Evolutionary conservation across 2,797 vertebrate species (phyloP), one percentile per base, ranked within the genome.

Genomic region (Phrynocephalus forsythii): DNA sequence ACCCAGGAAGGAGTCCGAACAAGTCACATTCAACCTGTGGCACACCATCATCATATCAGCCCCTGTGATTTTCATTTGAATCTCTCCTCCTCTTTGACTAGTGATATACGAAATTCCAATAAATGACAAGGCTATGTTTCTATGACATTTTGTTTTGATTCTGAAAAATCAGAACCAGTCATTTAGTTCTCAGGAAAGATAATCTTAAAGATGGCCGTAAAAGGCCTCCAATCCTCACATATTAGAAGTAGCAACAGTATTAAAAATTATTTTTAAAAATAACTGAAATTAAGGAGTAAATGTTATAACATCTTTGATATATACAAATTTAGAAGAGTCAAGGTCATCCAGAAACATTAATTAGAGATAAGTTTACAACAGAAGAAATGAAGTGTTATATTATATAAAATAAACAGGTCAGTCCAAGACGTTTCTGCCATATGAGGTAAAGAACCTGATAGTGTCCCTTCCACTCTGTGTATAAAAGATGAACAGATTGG

Each of bases 121-220:
- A 15, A 81, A 73, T 50, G 33, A 50, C 48, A 60, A n/a, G 22
- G n/a, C 24, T 89, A 82, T 44, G 84, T 18, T 69, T 76, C 63
- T 50, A 6, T 9, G 15, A 56, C 38, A 66, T 77, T 26, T 52
- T 83, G 72, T 91, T 91, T 18, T 16, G 67, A 6, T 75, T 67
- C 75, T 13, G 83, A 90, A 88, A 71, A 83, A 69, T 76, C 26
- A 90, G 89, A 63, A 87, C 87, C 90, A 88, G 68, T 90, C 56
- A 86, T 52, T 52, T 52, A 52, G 8, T 11, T 52, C 52, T 6
- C 11, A 52, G 52, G 52, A 1, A 52, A 52, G 52, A 52, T 52
- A 6, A 52, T 52, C 52, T 6, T 52, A 52, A 52, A 6, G 52
- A 52, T 52, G 52, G 52, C 52, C 52, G 11, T 11, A 7, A 52